These are phyloP conservation scores for Octonoba sinensis DNA, from an alignment of 2,888 invertebrate genomes.

Conservation along the genomic window DNA sequence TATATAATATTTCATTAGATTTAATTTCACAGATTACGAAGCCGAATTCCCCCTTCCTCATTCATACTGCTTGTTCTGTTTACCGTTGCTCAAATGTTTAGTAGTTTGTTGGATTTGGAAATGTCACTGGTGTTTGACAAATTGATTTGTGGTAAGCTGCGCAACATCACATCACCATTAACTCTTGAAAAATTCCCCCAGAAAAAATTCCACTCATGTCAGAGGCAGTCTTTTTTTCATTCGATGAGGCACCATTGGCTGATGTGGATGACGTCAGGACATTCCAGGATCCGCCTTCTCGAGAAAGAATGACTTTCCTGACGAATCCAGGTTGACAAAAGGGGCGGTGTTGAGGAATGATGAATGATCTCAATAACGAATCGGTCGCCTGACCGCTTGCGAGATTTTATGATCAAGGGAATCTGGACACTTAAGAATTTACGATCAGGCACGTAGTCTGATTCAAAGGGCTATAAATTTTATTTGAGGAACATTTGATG, in stretches of 20 bases:
- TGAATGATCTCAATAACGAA: slow-evolving; percentile 15
- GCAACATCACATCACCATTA: neutral
- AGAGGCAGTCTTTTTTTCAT: slow-evolving; percentile 1
- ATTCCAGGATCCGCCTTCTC: slow-evolving; percentile 16
- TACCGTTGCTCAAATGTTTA: too few relatives aligned
- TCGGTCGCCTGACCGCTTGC: slow-evolving; percentile 18
- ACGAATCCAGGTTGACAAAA: slow-evolving; percentile 32
- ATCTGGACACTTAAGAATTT: slow-evolving; percentile 51
- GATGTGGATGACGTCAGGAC: neutral
- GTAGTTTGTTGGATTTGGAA: too few relatives aligned
- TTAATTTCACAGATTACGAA: too few relatives aligned
- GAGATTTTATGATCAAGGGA: slow-evolving; percentile 37
- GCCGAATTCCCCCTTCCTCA: too few relatives aligned
- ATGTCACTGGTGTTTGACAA: too few relatives aligned
- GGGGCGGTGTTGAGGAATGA: slow-evolving; percentile 27
- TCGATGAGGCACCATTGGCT: slow-evolving; percentile 25
- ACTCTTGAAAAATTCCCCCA: neutral
- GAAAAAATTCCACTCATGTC: neutral
- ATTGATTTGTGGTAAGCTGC: too few relatives aligned
- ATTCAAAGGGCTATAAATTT: slow-evolving; percentile 42
- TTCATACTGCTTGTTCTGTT: too few relatives aligned
- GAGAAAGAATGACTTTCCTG: slow-evolving; percentile 17
- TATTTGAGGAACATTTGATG: slow-evolving; percentile 30
- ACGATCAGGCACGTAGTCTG: slow-evolving; percentile 15
- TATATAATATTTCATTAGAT: too few relatives aligned